Percentiles rank a stretch among this genome's conserved stretches.
Evolutionary conservation across 2,888 invertebrate species (phyloP).

Genomic region (Fragum fragum): DNA sequence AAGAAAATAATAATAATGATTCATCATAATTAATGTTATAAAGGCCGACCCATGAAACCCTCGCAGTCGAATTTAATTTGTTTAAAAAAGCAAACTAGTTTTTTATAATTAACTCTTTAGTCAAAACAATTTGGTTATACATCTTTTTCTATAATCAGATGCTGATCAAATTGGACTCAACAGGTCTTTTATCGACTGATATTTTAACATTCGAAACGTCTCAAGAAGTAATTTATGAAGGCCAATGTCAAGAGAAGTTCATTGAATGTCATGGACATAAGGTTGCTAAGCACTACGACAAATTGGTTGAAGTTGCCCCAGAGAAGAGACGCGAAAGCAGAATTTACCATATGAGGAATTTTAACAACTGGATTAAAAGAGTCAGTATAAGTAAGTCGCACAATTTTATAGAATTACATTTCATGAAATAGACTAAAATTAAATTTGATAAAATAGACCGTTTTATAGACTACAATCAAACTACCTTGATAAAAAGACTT

Average conservation of each 20-base stretch:
- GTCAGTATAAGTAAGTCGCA: slow-evolving; percentile 92
- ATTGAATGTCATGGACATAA: slow-evolving; percentile 46
- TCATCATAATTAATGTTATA: no score
- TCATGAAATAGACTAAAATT: background rate
- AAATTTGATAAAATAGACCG: background rate
- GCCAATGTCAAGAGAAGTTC: background rate
- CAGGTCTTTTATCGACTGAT: background rate
- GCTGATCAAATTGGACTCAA: background rate
- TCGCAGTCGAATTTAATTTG: no score
- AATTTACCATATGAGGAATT: slow-evolving; percentile 97
- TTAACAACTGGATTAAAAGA: slow-evolving; percentile 99
- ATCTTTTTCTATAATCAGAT: background rate
- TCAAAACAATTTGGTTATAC: no score
- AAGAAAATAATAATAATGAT: no score
- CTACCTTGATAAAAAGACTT: no score
- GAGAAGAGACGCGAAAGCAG: slow-evolving; percentile 94
- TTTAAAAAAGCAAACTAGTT: no score
- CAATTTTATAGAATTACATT: background rate
- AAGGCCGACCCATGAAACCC: no score
- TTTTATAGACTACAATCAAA: no score
- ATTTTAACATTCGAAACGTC: background rate
- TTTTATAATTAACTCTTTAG: no score
- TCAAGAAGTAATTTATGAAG: background rate
- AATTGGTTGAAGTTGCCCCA: slow-evolving; percentile 91
- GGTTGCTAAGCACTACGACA: slow-evolving; percentile 98